A percentile compares a stretch with the other conserved stretches of the same genome.
Conservation (phyloP, 37 sponge, comb jelly and placozoan species). For the Tethya wilhelma region DNA sequence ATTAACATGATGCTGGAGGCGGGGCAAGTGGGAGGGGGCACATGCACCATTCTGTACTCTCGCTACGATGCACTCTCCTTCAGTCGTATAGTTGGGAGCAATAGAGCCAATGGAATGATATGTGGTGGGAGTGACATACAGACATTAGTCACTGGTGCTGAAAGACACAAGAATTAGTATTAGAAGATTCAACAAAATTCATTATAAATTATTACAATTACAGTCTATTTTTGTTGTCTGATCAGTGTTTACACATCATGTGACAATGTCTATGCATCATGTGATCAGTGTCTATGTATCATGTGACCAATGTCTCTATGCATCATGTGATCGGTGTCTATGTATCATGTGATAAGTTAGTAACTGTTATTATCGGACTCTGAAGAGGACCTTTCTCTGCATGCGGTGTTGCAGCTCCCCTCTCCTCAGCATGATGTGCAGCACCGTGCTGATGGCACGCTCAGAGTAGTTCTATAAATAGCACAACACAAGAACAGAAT, state of each 20-base stretch:
- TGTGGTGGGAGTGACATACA: constrained; percentile 29
- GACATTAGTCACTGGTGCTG: constrained; percentile 43
- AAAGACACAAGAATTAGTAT: background rate
- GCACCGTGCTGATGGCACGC: constrained; percentile 80
- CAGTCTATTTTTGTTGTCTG: no score
- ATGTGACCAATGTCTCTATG: no score
- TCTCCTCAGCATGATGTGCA: constrained; percentile 91
- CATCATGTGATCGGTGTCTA: no score
- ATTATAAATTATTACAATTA: no score
- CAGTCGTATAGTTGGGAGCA: constrained; percentile 63
- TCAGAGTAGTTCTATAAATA: constrained; percentile 89
- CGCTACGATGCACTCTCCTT: constrained; percentile 66
- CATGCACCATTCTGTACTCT: constrained; percentile 76
- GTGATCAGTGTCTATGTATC: no score
- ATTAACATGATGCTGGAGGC: constrained; percentile 68
- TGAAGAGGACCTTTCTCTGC: constrained; percentile 97
- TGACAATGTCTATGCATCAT: no score
- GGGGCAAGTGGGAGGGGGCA: constrained; percentile 17
- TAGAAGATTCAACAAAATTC: no score
- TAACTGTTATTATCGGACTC: constrained; percentile 87
- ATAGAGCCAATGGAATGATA: constrained; percentile 35
- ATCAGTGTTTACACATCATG: no score
- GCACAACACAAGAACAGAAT: background rate
- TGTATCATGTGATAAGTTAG: no score
- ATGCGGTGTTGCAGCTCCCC: constrained; percentile 99